These are phyloP conservation scores for Kuschelorhynchus macadamiae DNA, from an alignment of 2,888 invertebrate species.

Conservation along the genomic window DNA sequence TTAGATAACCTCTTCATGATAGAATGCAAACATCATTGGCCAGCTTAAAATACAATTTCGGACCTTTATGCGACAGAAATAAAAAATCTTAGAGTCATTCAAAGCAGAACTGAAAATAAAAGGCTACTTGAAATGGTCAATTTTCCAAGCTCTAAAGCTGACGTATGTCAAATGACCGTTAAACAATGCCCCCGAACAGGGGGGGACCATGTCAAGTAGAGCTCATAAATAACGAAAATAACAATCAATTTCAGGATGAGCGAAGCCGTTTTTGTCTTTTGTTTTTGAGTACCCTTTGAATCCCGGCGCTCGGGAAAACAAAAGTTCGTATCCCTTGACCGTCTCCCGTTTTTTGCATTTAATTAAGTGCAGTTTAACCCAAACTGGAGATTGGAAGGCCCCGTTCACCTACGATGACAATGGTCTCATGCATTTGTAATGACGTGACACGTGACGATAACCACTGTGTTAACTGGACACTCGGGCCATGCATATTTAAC, in stretches of 20 bases:
- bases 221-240: slow-evolving; percentile 67
- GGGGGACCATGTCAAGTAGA: slow-evolving; percentile 56
- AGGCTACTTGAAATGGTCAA: slow-evolving; percentile 53
- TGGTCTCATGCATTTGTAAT: slow-evolving; percentile 55
- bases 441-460: slow-evolving; percentile 44
- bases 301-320: slow-evolving; percentile 57
- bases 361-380: slow-evolving; percentile 62
- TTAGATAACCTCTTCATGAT: too few relatives aligned
- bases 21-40: too few relatives aligned
- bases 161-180: slow-evolving; percentile 55
- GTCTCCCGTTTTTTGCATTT: slow-evolving; percentile 61
- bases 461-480: slow-evolving; percentile 43
- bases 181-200: slow-evolving; percentile 52
- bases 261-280: slow-evolving; percentile 66
- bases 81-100: slow-evolving; percentile 27
- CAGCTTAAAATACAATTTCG: too few relatives aligned
- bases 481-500: slow-evolving; percentile 36
- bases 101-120: slow-evolving; percentile 31
- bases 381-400: slow-evolving; percentile 50
- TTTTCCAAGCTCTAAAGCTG: slow-evolving; percentile 54
- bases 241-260: slow-evolving; percentile 67
- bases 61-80: too few relatives aligned
- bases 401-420: slow-evolving; percentile 47
- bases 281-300: slow-evolving; percentile 66
- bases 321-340: slow-evolving; percentile 60